Conservation (phyloP, 2,797 vertebrate species). For the Pogonophryne albipinna region DNA sequence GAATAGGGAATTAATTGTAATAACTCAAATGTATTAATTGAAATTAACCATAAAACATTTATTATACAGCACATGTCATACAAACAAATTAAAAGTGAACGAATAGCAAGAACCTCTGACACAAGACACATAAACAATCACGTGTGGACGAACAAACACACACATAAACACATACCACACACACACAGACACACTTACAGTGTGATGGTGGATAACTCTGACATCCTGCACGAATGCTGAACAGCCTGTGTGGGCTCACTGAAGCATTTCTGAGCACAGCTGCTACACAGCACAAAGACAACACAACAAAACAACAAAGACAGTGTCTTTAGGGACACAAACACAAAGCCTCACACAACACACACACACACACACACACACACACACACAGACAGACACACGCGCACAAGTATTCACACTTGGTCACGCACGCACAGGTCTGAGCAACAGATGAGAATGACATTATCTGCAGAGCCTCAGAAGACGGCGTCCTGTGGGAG, state of each 20-base stretch:
- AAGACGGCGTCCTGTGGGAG: constrained; percentile 54
- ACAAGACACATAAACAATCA: constrained; percentile 18
- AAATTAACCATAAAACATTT: too few species aligned
- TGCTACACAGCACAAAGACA: constrained; percentile 98
- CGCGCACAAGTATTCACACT: constrained; percentile 45
- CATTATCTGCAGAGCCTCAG: constrained; percentile 62
- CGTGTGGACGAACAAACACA: constrained; percentile 23
- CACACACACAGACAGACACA: constrained; percentile 44
- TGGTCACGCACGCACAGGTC: constrained; percentile 57
- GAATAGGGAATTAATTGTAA: too few species aligned
- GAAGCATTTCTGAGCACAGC: constrained; percentile 99
- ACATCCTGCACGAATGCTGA: constrained; percentile 99
- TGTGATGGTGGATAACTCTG: constrained; percentile 99
- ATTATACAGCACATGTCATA: too few species aligned
- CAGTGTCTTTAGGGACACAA: constrained; percentile 80
- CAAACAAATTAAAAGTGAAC: too few species aligned
- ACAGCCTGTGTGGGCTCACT: constrained; percentile 98
- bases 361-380: constrained; percentile 15
- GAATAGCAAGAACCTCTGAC: constrained; percentile 36
- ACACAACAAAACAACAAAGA: constrained; percentile 85
- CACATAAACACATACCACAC: constrained; percentile 15
- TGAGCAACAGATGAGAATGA: constrained; percentile 66
- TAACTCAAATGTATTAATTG: too few species aligned
- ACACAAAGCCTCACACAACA: constrained; percentile 53
- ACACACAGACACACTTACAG: constrained; percentile 93